Evolutionary conservation across 2,797 vertebrate genomes (phyloP).

Genomic region (Australoheros facetus): DNA sequence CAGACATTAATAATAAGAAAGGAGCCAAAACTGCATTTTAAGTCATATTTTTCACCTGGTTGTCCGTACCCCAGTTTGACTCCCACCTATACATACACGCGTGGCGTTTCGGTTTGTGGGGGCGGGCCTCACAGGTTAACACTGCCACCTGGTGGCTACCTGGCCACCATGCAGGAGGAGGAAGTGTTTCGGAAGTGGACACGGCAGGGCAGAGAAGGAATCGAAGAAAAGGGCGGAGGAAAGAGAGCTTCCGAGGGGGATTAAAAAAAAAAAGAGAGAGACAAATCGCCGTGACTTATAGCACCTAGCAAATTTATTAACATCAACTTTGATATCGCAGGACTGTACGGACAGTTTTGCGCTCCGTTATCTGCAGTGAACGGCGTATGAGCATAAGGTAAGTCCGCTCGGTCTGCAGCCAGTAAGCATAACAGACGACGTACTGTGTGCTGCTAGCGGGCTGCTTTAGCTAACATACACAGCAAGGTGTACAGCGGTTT

Average conservation of each 20-base stretch:
- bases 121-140: background rate
- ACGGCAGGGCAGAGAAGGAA: conserved; percentile 37
- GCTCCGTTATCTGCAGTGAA: background rate
- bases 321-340: background rate
- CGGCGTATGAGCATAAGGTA: conserved; percentile 41
- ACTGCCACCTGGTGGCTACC: conserved; percentile 47
- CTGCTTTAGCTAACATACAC: conserved; percentile 43
- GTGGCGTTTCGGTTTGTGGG: background rate
- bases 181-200: conserved; percentile 66
- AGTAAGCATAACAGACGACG: conserved; percentile 43
- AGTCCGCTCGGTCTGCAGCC: conserved; percentile 13
- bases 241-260: conserved; percentile 35
- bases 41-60: too few species aligned
- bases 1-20: background rate
- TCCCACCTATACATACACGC: too few species aligned
- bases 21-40: background rate
- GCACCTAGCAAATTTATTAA: background rate
- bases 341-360: background rate
- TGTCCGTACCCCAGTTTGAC: too few species aligned
- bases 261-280: conserved; percentile 17
- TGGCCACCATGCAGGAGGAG: conserved; percentile 2
- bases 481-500: conserved; percentile 49
- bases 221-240: conserved; percentile 64
- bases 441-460: conserved; percentile 43
- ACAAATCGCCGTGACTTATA: conserved; percentile 19